Evolutionary conservation across 1,140 invertebrate species (phyloP).

Genomic region (Galleria mellonella): DNA sequence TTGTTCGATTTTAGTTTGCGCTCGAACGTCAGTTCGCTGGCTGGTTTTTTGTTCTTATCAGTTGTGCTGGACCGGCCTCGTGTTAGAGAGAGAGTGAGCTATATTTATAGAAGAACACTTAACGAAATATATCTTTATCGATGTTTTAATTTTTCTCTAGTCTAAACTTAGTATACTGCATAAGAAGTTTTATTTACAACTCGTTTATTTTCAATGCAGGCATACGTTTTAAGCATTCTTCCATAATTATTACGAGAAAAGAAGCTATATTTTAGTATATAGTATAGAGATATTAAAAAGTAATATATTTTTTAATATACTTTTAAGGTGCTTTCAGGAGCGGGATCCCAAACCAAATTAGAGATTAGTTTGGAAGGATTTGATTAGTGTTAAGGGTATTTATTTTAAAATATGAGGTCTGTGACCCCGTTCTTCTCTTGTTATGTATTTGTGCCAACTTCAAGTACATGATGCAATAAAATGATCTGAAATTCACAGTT

Average conservation of each 20-base stretch:
- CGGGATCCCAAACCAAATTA: constrained; percentile 36
- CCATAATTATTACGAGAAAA: constrained; percentile 42
- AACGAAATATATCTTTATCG: constrained; percentile 45
- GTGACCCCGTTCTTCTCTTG: constrained; percentile 35
- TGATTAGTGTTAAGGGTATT: constrained; percentile 60
- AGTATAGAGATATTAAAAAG: constrained; percentile 29
- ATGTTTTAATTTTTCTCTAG: constrained; percentile 66
- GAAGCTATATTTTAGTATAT: constrained; percentile 55
- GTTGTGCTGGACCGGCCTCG: constrained; percentile 19
- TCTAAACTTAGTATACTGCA: constrained; percentile 43
- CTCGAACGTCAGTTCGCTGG: constrained; percentile 23
- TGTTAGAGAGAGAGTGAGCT: constrained; percentile 36
- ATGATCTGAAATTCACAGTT: not conserved
- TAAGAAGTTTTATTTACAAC: constrained; percentile 32
- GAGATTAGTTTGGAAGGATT: constrained; percentile 50
- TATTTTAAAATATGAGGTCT: constrained; percentile 36
- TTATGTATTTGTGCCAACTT: constrained; percentile 63
- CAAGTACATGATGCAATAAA: constrained; percentile 11
- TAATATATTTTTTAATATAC: constrained; percentile 31
- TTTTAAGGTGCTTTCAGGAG: constrained; percentile 51
- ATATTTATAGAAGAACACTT: constrained; percentile 32
- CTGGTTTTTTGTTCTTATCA: constrained; percentile 32
- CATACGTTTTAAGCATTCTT: constrained; percentile 48
- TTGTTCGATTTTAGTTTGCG: constrained; percentile 35
- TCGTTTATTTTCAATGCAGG: constrained; percentile 37